Conservation (phyloP, 2,797 vertebrate species). For the Phaenicophaeus curvirostris region DNA sequence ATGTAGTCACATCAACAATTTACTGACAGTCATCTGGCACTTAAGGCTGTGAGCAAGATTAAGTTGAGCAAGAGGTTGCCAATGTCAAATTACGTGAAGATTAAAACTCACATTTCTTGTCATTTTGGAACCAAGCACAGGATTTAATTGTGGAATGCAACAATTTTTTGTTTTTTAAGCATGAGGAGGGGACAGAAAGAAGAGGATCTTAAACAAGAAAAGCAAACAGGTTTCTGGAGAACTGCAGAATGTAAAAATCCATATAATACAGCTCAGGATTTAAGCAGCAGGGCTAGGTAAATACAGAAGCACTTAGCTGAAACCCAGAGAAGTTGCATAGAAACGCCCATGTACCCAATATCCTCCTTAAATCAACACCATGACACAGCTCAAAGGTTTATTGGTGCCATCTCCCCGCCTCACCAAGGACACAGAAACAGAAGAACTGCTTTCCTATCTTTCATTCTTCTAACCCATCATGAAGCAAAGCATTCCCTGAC, state of each 20-base stretch:
- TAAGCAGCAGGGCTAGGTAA: background rate
- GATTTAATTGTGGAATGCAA: background rate
- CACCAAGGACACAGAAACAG: accelerated
- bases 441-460: background rate
- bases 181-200: background rate
- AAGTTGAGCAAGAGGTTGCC: background rate
- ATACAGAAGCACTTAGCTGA: background rate
- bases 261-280: background rate
- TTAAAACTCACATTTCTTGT: background rate
- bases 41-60: background rate
- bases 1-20: constrained; percentile 5
- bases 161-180: background rate
- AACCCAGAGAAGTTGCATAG: background rate
- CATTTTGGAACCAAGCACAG: background rate
- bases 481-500: accelerated
- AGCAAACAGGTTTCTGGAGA: background rate
- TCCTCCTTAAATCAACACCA: background rate
- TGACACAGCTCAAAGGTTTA: background rate
- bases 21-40: constrained; percentile 1
- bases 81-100: constrained; percentile 3
- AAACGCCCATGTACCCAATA: accelerated
- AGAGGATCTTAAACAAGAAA: background rate
- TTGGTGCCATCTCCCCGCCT: background rate
- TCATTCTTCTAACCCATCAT: background rate
- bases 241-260: background rate